A percentile compares a stretch with the other conserved stretches of the same genome.
These are phyloP conservation scores for Neodiprion pinetum DNA, from an alignment of 1,140 invertebrate genomes.

Conservation along the genomic window DNA sequence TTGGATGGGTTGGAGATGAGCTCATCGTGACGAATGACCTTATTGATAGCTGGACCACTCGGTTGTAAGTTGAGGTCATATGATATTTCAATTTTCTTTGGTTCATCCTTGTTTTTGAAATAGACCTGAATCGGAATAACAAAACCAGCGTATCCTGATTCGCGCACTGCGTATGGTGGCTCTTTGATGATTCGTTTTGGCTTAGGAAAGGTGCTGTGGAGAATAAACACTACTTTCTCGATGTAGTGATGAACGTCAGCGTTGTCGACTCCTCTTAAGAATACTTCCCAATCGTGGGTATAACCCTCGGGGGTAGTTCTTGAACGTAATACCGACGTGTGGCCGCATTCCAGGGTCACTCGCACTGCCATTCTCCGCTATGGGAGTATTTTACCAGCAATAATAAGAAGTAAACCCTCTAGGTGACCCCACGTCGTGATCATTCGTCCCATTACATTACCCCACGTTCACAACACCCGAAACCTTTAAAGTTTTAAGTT, in stretches of 20 bases:
- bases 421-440: not conserved
- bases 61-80: conserved; percentile 88
- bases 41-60: conserved; percentile 72
- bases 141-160: conserved; percentile 96
- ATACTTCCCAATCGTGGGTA: conserved; percentile 98
- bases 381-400: conserved; percentile 8
- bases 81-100: conserved; percentile 83
- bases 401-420: not conserved
- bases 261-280: conserved; percentile 85
- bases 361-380: conserved; percentile 73
- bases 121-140: conserved; percentile 88
- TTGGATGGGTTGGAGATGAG: conserved; percentile 85
- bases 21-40: conserved; percentile 75
- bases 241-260: conserved; percentile 89
- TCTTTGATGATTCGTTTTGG: conserved; percentile 89
- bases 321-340: conserved; percentile 80
- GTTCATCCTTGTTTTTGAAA: conserved; percentile 90
- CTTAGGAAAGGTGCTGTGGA: conserved; percentile 92
- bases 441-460: not conserved
- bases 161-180: conserved; percentile 89
- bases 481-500: not conserved
- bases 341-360: conserved; percentile 91
- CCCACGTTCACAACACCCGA: not conserved
- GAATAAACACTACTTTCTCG: conserved; percentile 92
- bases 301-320: conserved; percentile 86